Conservation (phyloP, 2,113 vertebrate genomes). For the Hemichromis elongatus region DNA sequence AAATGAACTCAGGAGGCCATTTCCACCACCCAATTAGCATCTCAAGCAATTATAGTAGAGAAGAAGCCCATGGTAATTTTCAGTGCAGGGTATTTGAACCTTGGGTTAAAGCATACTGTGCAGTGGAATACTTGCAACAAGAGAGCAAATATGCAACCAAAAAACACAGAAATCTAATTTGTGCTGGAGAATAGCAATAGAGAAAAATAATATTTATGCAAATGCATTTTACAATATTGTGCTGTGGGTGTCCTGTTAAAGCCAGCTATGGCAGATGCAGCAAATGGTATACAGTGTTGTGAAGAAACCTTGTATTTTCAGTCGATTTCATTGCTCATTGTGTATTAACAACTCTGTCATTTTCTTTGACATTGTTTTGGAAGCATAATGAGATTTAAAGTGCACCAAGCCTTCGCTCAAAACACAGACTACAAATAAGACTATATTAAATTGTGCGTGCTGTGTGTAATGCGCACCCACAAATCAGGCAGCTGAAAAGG, state of each 20-base stretch:
- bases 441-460: background rate
- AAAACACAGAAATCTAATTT: slow-evolving; percentile 4
- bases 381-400: background rate
- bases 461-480: background rate
- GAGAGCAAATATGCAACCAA: background rate
- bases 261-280: background rate
- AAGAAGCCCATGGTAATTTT: slow-evolving; percentile 56
- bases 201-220: slow-evolving; percentile 7
- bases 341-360: background rate
- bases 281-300: background rate
- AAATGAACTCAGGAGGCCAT: slow-evolving; percentile 59
- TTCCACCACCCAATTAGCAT: slow-evolving; percentile 74
- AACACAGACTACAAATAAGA: background rate
- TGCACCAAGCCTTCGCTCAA: background rate
- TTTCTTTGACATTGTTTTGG: slow-evolving; percentile 5
- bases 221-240: background rate
- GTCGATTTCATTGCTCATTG: background rate
- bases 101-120: slow-evolving; percentile 39
- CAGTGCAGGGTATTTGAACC: slow-evolving; percentile 38
- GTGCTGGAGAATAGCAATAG: background rate
- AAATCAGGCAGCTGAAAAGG: background rate
- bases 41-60: slow-evolving; percentile 67
- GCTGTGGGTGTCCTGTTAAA: background rate
- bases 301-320: background rate
- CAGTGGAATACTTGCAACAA: background rate